These are phyloP conservation scores for Phenganax subtilis DNA, from an alignment of 92 coral and sea anemone species.

Conservation along the genomic window DNA sequence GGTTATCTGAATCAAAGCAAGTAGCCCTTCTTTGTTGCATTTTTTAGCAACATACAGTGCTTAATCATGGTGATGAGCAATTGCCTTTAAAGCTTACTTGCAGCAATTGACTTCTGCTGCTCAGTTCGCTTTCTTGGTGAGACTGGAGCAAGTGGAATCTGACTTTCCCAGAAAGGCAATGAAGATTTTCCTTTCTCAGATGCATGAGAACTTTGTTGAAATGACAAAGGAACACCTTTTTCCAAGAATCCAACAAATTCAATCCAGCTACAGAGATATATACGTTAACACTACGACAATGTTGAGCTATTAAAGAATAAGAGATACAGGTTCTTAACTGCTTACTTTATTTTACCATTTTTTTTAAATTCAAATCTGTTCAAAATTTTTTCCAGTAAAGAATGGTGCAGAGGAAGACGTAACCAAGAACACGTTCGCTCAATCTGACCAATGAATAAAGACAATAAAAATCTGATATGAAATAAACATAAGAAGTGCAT, in stretches of 20 bases:
- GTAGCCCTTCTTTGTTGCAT: too few relatives aligned
- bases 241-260: constrained; percentile 21
- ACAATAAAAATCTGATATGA: background rate
- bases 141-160: constrained; percentile 29
- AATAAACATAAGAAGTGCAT: background rate
- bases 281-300: background rate
- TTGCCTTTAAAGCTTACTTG: background rate
- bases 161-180: constrained; percentile 32
- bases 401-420: constrained; percentile 32
- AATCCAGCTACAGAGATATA: constrained; percentile 3
- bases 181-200: constrained; percentile 20
- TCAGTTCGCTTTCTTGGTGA: constrained; percentile 24
- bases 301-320: background rate
- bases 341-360: constrained; percentile 30
- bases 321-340: background rate
- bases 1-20: too few relatives aligned
- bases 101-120: background rate
- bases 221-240: constrained; percentile 35
- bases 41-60: background rate
- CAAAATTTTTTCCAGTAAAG: constrained; percentile 14
- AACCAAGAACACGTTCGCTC: constrained; percentile 30
- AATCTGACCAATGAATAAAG: constrained; percentile 7
- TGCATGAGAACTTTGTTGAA: constrained; percentile 22
- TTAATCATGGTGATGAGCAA: background rate
- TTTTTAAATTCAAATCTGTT: constrained; percentile 25